Percentiles rank a stretch among this genome's conserved stretches.
phyloP scores from a whole-genome alignment of 2,113 vertebrate genomes.

The Neolamprologus variostigma region DNA sequence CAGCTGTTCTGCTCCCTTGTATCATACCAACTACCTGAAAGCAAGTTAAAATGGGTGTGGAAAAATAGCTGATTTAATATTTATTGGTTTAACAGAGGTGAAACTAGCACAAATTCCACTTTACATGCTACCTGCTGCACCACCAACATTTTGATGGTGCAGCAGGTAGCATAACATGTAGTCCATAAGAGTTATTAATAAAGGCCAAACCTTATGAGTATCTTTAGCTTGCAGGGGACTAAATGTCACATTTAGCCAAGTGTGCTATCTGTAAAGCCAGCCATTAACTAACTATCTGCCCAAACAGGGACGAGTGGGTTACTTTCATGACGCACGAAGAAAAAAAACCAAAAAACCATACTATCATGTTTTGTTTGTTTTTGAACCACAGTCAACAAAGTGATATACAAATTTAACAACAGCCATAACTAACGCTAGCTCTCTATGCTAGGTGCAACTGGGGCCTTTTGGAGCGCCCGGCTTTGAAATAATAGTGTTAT shows the following conservation, averaged over 20 bases:
- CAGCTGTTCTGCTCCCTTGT: background rate
- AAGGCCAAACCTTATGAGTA: background rate
- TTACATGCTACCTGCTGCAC: background rate
- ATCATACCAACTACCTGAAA: background rate
- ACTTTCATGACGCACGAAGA: background rate
- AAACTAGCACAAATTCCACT: background rate
- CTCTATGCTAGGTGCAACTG: background rate
- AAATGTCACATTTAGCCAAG: background rate
- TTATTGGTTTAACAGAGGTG: background rate
- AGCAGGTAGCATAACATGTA: background rate
- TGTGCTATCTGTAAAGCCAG: background rate
- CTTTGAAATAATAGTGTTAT: background rate
- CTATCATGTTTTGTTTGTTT: background rate
- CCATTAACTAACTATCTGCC: background rate
- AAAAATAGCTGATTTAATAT: background rate
- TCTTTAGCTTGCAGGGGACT: background rate
- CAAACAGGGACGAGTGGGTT: background rate
- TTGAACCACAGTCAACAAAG: background rate
- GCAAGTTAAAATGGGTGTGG: background rate
- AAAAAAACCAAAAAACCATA: background rate
- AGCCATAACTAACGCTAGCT: background rate
- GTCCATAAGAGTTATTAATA: background rate
- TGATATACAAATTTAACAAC: background rate
- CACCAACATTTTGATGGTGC: background rate
- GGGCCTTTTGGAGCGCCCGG: slow-evolving; percentile 17